Evolutionary conservation across 1,140 invertebrate genomes (phyloP).

Genomic region (Cecropterus lyciades): DNA sequence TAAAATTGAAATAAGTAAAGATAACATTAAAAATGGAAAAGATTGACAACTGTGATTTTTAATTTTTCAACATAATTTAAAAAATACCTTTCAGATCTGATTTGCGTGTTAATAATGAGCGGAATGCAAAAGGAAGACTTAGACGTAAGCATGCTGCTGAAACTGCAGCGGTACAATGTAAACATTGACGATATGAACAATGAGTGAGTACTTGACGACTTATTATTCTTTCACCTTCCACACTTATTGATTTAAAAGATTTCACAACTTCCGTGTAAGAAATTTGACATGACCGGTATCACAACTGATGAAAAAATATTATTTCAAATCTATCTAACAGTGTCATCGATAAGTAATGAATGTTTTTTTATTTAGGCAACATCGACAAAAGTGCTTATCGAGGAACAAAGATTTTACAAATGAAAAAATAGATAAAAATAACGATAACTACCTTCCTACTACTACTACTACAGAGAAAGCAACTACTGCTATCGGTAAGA

Average conservation of each 20-base stretch:
- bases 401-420: not conserved
- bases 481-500: not conserved
- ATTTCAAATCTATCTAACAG: too few species aligned
- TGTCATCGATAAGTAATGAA: too few species aligned
- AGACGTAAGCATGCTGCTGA: constrained; percentile 57
- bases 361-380: not conserved
- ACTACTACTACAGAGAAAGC: not conserved
- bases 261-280: too few species aligned
- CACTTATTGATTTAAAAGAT: too few species aligned
- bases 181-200: constrained; percentile 66
- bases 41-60: too few species aligned
- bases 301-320: not conserved
- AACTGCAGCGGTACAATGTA: constrained; percentile 62
- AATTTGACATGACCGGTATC: too few species aligned
- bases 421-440: not conserved
- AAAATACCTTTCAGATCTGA: constrained; percentile 57
- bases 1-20: too few species aligned
- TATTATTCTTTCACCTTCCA: constrained; percentile 33
- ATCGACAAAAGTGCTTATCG: not conserved
- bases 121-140: constrained; percentile 72
- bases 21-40: too few species aligned
- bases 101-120: constrained; percentile 70
- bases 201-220: constrained; percentile 43
- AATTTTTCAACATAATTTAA: not conserved
- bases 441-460: too few species aligned